Base-by-base conservation (phyloP, 2,888 invertebrate species). In the Rhodophaea formosa region DNA sequence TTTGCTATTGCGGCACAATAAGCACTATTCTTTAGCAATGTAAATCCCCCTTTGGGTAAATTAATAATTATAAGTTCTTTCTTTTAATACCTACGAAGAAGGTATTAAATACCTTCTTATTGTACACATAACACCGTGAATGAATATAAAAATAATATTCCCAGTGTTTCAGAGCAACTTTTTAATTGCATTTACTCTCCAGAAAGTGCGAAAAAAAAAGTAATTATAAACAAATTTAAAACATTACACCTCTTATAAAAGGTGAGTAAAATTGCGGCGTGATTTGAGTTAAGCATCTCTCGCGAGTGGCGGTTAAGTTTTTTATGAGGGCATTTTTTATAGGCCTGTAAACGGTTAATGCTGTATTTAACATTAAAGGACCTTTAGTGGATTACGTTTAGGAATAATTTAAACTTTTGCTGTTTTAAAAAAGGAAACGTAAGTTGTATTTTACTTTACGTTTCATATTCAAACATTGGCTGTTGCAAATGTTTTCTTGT, bases 171-270 rank as follows among this genome's bases (percentile, higher is more conserved):
- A 3, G 2, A 39, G 32, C 32, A 39, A 1, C 39, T 10, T 35
- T 12, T 1, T 12, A 6, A 39, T 23, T n/a, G 23, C 23, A 29
- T 46, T 46, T n/a, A 46, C 46, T 3, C 46, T 32, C 8, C 10
- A 32, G 32, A 17, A 46, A 49, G 49, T 49, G 49, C 49, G 32
- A 49, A 46, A 49, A 15, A 15, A 32, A 49, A 49, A 32, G 30
- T 49, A 49, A 49, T 49, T 49, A 49, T 15, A 49, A 49, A 49
- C 32, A 32, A 49, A 49, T 49, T 49, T 8, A 49, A 49, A 49
- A 49, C 30, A 49, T 32, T 49, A 49, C 32, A 49, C 49, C 49
- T 49, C 49, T 47, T 39, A 12, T 8, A 30, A 29, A 47, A 10
- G 16, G 14, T 15, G 14, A 7, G 14, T 15, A 8, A 32, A 49